Evolutionary conservation across 2,113 vertebrate species (phyloP).

Genomic region (Thunnus maccoyii): DNA sequence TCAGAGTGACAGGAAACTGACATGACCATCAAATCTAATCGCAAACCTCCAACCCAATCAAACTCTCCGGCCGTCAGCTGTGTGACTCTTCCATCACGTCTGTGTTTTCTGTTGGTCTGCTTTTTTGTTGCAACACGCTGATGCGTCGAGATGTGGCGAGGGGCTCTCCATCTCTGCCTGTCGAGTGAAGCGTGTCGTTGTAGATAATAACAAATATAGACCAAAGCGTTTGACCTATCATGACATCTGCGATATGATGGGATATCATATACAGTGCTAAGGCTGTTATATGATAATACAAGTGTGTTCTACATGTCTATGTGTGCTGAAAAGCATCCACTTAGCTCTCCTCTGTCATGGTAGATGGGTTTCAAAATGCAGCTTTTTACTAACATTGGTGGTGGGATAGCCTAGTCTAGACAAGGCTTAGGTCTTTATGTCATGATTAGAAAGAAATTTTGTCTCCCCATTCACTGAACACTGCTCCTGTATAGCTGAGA

Average conservation of each 20-base stretch:
- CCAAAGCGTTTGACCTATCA: constrained; percentile 53
- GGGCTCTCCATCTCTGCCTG: constrained; percentile 28
- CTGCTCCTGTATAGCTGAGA: background rate
- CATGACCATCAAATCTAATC: constrained; percentile 43
- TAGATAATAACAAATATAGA: constrained; percentile 56
- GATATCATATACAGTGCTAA: constrained; percentile 76
- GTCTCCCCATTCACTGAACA: background rate
- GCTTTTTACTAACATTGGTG: constrained; percentile 72
- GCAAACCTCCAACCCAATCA: constrained; percentile 64
- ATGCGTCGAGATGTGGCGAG: constrained; percentile 27
- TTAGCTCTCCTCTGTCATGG: constrained; percentile 38
- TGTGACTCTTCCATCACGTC: constrained; percentile 70
- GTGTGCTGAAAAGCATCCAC: constrained; percentile 17
- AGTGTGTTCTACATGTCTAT: constrained; percentile 68
- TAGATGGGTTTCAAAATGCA: constrained; percentile 40
- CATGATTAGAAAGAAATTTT: constrained; percentile 17
- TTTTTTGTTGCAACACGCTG: constrained; percentile 57
- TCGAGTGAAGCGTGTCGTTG: constrained; percentile 21
- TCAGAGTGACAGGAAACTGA: constrained; percentile 48
- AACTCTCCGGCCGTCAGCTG: constrained; percentile 53
- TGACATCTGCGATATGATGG: constrained; percentile 52
- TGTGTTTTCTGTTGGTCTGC: constrained; percentile 68
- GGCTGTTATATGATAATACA: constrained; percentile 76
- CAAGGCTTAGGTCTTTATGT: constrained; percentile 23
- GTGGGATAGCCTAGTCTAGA: constrained; percentile 62